A percentile compares a stretch with the other conserved stretches of the same genome.
These are phyloP conservation scores for Aradophagus sp. DNA, from an alignment of 1,140 invertebrate genomes.

Conservation along the genomic window DNA sequence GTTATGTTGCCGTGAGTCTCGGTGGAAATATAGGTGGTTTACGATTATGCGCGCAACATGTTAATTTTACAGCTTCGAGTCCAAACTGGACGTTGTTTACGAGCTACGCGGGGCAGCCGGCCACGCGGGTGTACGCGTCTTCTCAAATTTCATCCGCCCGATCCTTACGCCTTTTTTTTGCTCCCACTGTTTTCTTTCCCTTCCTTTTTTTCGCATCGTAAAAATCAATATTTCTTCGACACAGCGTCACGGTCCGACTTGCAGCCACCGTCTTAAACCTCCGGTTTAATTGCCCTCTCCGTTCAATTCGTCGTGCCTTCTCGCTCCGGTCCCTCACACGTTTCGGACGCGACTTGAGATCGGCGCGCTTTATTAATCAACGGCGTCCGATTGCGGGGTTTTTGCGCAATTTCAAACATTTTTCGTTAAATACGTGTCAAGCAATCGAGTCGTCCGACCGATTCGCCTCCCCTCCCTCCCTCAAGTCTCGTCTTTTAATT, in stretches of 20 bases:
- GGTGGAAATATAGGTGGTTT: constrained; percentile 59
- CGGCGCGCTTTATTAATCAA: constrained; percentile 32
- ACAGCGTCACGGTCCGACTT: too few species aligned
- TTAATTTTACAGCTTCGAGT: constrained; percentile 59
- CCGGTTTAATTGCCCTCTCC: constrained; percentile 13
- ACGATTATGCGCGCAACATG: constrained; percentile 61
- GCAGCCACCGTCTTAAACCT: neutral
- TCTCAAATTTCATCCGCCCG: constrained; percentile 54
- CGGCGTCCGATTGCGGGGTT: constrained; percentile 5
- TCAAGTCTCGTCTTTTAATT: too few species aligned
- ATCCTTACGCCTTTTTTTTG: too few species aligned
- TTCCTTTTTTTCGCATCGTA: constrained; percentile 52
- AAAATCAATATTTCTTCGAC: constrained; percentile 57
- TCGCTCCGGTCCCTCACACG: neutral
- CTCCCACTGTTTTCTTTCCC: too few species aligned
- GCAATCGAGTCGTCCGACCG: constrained; percentile 17
- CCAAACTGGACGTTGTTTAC: constrained; percentile 59
- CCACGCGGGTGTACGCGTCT: constrained; percentile 52
- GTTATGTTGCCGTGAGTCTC: constrained; percentile 57
- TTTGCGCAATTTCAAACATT: constrained; percentile 13
- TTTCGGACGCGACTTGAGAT: constrained; percentile 12
- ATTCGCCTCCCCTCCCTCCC: too few species aligned
- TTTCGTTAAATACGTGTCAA: constrained; percentile 23
- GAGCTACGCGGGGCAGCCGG: constrained; percentile 47
- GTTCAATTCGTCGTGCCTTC: neutral